Percentiles rank a stretch among this genome's conserved stretches.
Conservation (phyloP, 2,797 vertebrate species). For the Lagorchestes hirsutus region DNA sequence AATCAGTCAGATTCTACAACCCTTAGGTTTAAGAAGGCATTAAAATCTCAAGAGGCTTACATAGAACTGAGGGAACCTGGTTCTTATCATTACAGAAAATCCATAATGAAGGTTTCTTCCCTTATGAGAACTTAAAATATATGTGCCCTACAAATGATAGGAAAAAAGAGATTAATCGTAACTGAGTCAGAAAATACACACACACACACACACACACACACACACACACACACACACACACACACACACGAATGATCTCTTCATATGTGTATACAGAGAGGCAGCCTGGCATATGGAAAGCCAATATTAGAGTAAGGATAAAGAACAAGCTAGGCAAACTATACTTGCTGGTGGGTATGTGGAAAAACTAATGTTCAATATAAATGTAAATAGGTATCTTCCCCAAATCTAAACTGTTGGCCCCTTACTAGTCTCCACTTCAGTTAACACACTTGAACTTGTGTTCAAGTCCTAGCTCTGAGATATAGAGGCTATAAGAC, state of each 20-base stretch:
- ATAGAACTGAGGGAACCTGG: conserved; percentile 25
- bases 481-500: background rate
- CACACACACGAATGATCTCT: background rate
- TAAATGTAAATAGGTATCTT: background rate
- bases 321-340: background rate
- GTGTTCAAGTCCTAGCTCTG: background rate
- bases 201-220: background rate
- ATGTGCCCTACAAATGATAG: conserved; percentile 18
- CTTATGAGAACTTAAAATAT: conserved; percentile 36
- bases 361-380: background rate
- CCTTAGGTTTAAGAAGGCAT: conserved; percentile 9
- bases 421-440: background rate
- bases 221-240: background rate
- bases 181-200: background rate
- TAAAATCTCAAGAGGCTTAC: conserved; percentile 33
- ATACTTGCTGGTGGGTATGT: background rate
- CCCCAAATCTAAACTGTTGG: background rate
- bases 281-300: background rate
- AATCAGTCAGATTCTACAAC: conserved; percentile 32
- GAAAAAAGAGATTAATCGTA: conserved; percentile 50
- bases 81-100: conserved; percentile 51
- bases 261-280: background rate
- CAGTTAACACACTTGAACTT: background rate
- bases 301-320: background rate
- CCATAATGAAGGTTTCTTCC: conserved; percentile 14